Conservation (phyloP, 2,797 vertebrate genomes). For the Falco naumanni region DNA sequence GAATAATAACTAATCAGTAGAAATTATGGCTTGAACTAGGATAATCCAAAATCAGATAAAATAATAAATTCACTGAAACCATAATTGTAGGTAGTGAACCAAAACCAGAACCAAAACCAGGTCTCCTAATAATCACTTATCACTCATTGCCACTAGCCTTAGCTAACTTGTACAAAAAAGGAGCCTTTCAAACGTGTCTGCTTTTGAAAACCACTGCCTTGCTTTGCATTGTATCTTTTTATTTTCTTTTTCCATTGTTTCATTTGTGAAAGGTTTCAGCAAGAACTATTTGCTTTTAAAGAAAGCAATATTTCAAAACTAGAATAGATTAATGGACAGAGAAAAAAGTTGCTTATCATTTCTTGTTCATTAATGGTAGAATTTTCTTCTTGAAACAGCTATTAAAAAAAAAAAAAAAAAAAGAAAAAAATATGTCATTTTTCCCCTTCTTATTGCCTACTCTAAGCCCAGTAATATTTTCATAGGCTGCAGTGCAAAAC, state of each 20-base stretch:
- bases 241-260: neutral
- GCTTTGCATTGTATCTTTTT: neutral
- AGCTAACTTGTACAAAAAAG: neutral
- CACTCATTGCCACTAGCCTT: neutral
- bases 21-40: neutral
- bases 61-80: neutral
- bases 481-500: neutral
- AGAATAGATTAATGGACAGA: neutral
- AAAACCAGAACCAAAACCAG: neutral
- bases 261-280: neutral
- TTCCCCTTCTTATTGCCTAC: neutral
- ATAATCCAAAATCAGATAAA: constrained; percentile 35
- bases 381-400: neutral
- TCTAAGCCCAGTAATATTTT: constrained; percentile 19
- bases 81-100: neutral
- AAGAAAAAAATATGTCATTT: neutral
- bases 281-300: constrained; percentile 11
- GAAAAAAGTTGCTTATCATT: neutral
- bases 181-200: neutral
- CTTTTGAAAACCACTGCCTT: neutral
- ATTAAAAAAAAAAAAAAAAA: neutral
- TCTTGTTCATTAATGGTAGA: neutral
- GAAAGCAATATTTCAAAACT: neutral
- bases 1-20: neutral
- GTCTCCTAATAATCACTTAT: neutral